These are phyloP conservation scores for Campoletis sonorensis DNA, from an alignment of 1,140 invertebrate species.

Conservation along the genomic window DNA sequence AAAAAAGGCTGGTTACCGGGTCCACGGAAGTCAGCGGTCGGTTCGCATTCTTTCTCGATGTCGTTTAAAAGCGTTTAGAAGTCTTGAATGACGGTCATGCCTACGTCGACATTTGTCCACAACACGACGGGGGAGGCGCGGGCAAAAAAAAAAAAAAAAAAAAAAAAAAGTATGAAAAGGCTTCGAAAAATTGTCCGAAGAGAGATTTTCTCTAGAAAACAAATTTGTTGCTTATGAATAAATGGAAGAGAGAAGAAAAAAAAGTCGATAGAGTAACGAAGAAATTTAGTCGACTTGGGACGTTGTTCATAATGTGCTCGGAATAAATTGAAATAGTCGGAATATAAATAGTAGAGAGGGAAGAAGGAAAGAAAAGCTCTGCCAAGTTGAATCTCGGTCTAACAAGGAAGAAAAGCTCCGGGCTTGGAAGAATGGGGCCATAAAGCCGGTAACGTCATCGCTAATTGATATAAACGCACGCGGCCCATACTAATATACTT, in stretches of 20 bases:
- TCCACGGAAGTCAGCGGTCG: slow-evolving; percentile 23
- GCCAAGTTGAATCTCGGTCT: slow-evolving; percentile 16
- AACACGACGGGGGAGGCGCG: slow-evolving; percentile 1
- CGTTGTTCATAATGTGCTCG: too few species aligned
- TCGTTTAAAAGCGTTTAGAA: slow-evolving; percentile 42
- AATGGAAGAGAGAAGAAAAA: too few species aligned
- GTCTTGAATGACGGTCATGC: slow-evolving; percentile 15
- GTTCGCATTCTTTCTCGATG: slow-evolving; percentile 8
- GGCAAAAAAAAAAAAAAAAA: not conserved
- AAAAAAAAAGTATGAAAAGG: not conserved
- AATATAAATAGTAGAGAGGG: slow-evolving; percentile 15
- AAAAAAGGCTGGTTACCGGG: not conserved
- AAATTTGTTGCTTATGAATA: too few species aligned
- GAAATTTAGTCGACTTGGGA: too few species aligned
- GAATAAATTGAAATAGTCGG: not conserved
- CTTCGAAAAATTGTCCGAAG: not conserved
- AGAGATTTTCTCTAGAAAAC: too few species aligned
- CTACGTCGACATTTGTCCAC: slow-evolving; percentile 20
- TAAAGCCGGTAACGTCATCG: slow-evolving; percentile 48
- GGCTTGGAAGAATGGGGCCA: not conserved
- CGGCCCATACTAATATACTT: slow-evolving; percentile 55
- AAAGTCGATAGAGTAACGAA: too few species aligned
- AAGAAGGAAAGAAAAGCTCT: not conserved
- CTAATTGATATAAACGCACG: slow-evolving; percentile 58
- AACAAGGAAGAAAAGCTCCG: slow-evolving; percentile 28